A percentile compares a stretch with the other conserved stretches of the same genome.
Evolutionary conservation across 1,140 invertebrate species (phyloP).

Genomic region (Trypoxylus dichotomus): DNA sequence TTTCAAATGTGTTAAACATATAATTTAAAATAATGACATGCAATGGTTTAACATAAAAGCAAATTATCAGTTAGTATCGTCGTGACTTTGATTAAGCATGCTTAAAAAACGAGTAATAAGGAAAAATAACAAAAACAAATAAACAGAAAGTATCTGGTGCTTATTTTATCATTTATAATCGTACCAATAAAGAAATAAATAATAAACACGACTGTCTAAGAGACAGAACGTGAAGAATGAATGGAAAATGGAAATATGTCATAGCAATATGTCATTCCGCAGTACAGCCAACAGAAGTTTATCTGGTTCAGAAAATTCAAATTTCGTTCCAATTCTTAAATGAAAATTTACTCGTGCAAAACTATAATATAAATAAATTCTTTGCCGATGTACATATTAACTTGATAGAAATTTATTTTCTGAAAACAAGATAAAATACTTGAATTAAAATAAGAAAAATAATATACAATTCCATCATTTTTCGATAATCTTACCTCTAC

Average conservation of each 20-base stretch:
- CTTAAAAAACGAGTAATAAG: background rate
- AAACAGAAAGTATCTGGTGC: background rate
- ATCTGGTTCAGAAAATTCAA: background rate
- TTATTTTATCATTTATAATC: slow-evolving; percentile 15
- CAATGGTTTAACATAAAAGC: slow-evolving; percentile 1
- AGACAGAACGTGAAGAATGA: slow-evolving; percentile 17
- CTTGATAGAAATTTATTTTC: background rate
- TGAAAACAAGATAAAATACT: no score
- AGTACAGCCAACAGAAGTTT: background rate
- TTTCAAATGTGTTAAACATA: background rate
- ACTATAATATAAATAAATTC: no score
- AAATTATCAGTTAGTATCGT: background rate
- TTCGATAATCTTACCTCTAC: background rate
- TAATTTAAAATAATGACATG: slow-evolving; percentile 13
- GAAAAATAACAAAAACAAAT: background rate
- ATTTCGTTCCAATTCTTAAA: no score
- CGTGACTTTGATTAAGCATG: background rate
- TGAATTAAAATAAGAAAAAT: no score
- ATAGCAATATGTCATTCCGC: background rate
- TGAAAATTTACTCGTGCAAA: no score
- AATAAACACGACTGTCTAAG: slow-evolving; percentile 17
- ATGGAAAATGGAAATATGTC: no score
- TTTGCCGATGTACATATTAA: background rate
- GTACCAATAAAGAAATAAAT: slow-evolving; percentile 16
- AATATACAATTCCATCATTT: no score